phyloP scores from a whole-genome alignment of 2,888 invertebrate species.

The Syrphus vitripennis region DNA sequence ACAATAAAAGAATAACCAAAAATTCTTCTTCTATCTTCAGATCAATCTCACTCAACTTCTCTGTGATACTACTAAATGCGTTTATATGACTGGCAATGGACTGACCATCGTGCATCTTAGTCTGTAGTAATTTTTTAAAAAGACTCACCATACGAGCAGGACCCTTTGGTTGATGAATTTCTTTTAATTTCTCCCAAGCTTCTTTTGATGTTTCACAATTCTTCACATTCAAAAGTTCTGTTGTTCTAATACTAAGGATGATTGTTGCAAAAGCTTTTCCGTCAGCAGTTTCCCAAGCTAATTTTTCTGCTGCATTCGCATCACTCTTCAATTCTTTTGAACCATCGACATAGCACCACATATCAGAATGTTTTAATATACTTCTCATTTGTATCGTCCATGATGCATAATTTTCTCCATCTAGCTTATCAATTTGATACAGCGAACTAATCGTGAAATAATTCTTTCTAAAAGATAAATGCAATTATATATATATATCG shows the following conservation, averaged over 20 bases:
- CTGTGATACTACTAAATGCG: too few relatives aligned
- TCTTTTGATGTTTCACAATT: conserved; percentile 73
- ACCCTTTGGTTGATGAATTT: too few relatives aligned
- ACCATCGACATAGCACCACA: conserved; percentile 1
- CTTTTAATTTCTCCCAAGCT: too few relatives aligned
- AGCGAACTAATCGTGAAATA: not conserved
- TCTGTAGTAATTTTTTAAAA: too few relatives aligned
- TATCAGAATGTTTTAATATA: not conserved
- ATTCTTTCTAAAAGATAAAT: too few relatives aligned
- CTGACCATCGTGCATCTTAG: too few relatives aligned
- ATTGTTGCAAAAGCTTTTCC: conserved; percentile 33
- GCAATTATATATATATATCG: too few relatives aligned
- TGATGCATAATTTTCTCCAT: not conserved
- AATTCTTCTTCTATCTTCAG: too few relatives aligned
- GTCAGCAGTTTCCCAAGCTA: conserved; percentile 15
- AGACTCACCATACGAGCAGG: too few relatives aligned
- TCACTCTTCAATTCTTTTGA: not conserved
- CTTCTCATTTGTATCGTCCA: conserved; percentile 22
- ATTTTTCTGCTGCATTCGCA: not conserved
- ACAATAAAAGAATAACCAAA: too few relatives aligned
- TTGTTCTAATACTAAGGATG: conserved; percentile 6
- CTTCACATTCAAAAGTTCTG: conserved; percentile 75
- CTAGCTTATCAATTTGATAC: not conserved
- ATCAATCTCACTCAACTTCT: too few relatives aligned
- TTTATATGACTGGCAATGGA: too few relatives aligned